Evolutionary conservation across 2,113 vertebrate species (phyloP).

Genomic region (Macrotis lagotis): DNA sequence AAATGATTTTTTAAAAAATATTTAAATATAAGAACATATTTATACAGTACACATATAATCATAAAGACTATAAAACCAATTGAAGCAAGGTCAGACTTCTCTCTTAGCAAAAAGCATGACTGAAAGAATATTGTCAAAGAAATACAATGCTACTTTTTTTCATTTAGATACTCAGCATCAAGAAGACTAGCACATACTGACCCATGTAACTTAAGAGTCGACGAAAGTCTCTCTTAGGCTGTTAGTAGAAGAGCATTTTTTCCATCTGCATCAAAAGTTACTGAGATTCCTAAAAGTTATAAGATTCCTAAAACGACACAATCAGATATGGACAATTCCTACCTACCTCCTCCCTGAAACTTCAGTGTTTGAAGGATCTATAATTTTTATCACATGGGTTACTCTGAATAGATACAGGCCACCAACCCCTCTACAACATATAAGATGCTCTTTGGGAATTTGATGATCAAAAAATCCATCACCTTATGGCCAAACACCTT

Average conservation of each 20-base stretch:
- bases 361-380: neutral
- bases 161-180: neutral
- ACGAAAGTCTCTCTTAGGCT: neutral
- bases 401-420: no score
- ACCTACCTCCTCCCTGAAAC: neutral
- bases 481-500: neutral
- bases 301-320: neutral
- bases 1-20: conserved; percentile 40
- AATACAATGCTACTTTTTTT: conserved; percentile 27
- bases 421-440: no score
- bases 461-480: no score
- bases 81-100: conserved; percentile 14
- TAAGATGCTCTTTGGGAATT: no score
- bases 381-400: no score
- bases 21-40: conserved; percentile 15
- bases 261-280: neutral
- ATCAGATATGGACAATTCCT: neutral
- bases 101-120: conserved; percentile 56
- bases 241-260: neutral
- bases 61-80: conserved; percentile 51
- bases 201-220: neutral
- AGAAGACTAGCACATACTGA: neutral
- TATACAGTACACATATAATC: conserved; percentile 31
- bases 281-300: no score
- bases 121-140: conserved; percentile 55